A percentile compares a stretch with the other conserved stretches of the same genome.
These are phyloP conservation scores for Plebejus melissa DNA, from an alignment of 2,888 invertebrate species.

Conservation along the genomic window DNA sequence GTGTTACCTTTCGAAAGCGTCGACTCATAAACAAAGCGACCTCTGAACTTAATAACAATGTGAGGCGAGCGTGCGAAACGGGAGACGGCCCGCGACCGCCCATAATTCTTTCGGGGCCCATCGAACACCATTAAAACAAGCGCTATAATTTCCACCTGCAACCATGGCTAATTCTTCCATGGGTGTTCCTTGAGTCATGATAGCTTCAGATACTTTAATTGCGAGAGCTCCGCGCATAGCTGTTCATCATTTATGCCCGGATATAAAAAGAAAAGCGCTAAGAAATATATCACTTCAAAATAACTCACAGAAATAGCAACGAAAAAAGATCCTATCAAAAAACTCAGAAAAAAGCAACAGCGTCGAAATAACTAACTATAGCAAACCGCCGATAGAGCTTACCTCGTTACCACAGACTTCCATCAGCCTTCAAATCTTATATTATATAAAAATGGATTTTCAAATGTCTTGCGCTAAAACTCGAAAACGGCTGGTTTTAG, in stretches of 20 bases:
- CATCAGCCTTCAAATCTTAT: neutral
- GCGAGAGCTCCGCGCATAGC: neutral
- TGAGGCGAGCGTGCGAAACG: conserved; percentile 75
- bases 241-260: neutral
- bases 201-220: neutral
- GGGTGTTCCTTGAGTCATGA: conserved; percentile 37
- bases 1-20: conserved; percentile 76
- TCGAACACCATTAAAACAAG: conserved; percentile 55
- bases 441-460: too few species aligned
- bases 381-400: neutral
- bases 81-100: conserved; percentile 70
- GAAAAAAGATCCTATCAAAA: too few species aligned
- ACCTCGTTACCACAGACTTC: neutral
- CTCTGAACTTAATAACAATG: conserved; percentile 78
- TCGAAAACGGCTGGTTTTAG: too few species aligned
- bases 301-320: too few species aligned
- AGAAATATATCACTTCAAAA: too few species aligned
- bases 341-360: too few species aligned
- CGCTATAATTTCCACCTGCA: conserved; percentile 53
- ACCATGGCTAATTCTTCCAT: conserved; percentile 55
- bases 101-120: conserved; percentile 69
- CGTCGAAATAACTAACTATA: too few species aligned
- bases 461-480: too few species aligned
- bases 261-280: too few species aligned
- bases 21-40: conserved; percentile 75